Evolutionary conservation across 92 coral and sea anemone genomes (phyloP), one percentile per base, ranked within the genome.

Genomic region (Umimayanthus kanabou): DNA sequence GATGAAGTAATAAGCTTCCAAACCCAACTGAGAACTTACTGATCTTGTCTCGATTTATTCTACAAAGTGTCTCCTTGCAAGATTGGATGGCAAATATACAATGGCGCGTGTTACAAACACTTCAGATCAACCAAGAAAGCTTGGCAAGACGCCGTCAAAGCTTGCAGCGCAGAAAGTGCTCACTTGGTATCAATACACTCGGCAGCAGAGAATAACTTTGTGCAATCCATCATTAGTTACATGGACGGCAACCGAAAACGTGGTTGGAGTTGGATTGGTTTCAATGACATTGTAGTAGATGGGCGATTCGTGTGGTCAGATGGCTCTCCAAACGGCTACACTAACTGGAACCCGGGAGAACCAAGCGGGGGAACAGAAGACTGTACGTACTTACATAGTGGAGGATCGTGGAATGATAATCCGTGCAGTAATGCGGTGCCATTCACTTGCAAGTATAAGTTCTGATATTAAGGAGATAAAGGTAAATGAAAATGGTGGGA

Each of bases 131-230:
- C 5, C 22, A 8, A 5, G 22, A 39, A 76, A 50, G 15, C 80
- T 76, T 76, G 80, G 80, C 9, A 22, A 14, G n/a, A 76, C 23
- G 80, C 80, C 50, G 23, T 5, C 23, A 39, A 4, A 18, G 25
- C n/a, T 39, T 76, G 80, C 22, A 39, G 39, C 50, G 28, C 49
- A 76, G 53, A 76, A 18, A 26, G 80, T 43, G 50, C 79, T 33
- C 79, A 75, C 40, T 75, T 75, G 79, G 79, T 75, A 16, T 75
- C 79, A 37, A 75, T 75, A 39, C 80, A 39, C 80, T 16, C 50
- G 6, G 55, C 57, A 22, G 55, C 55, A 43, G 80, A 76, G 26
- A 76, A 76, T 18, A 37, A 6, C 8, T 76, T 76, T 25, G 53
- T 76, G 10, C 9, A 4, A 9, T 76, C 80, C 6, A 39, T 76